A percentile compares a stretch with the other conserved stretches of the same genome.
Conservation (phyloP, 2,113 vertebrate species). For the Steatornis caripensis region DNA sequence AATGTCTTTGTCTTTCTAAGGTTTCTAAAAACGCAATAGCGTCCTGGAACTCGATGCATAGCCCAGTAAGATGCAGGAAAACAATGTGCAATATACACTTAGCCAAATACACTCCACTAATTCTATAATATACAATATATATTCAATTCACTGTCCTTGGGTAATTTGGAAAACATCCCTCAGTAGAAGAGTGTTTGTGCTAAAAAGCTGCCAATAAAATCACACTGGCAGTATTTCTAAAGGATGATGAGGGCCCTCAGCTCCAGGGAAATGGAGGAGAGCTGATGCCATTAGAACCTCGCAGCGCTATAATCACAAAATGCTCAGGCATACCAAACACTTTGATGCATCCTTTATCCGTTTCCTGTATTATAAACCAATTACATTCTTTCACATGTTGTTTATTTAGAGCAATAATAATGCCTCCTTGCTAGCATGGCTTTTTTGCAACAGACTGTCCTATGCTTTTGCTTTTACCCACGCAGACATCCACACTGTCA, state of each 20-base stretch:
- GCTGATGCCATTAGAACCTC: background rate
- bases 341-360: background rate
- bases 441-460: background rate
- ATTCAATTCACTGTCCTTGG: background rate
- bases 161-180: background rate
- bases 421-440: background rate
- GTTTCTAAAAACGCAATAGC: background rate
- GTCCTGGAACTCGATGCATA: background rate
- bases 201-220: slow-evolving; percentile 2
- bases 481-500: background rate
- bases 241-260: background rate
- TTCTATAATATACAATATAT: background rate
- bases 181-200: background rate
- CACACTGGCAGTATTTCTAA: background rate
- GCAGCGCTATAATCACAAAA: background rate
- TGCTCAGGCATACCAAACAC: background rate
- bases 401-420: background rate
- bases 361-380: background rate
- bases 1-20: background rate
- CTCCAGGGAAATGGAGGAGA: background rate
- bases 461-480: background rate
- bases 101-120: background rate
- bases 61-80: background rate
- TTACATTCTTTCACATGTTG: background rate
- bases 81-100: background rate